A percentile compares a stretch with the other conserved stretches of the same genome.
phyloP scores from a whole-genome alignment of 2,888 invertebrate species.

The Cephus nigrinus region DNA sequence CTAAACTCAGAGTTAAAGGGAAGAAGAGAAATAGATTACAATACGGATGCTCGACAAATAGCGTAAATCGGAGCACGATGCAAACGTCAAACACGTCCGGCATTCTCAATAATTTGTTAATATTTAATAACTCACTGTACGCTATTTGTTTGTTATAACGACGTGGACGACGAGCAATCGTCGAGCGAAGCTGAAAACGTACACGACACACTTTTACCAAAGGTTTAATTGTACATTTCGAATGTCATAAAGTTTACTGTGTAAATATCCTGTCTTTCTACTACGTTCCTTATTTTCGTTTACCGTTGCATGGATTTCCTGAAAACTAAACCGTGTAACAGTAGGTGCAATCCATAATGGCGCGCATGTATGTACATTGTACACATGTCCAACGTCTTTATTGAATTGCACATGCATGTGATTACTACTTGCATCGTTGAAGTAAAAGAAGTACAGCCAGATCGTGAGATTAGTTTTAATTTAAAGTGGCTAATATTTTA shows the following conservation, averaged over 20 bases:
- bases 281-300: neutral
- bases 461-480: no score
- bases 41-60: neutral
- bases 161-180: constrained; percentile 79
- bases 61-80: constrained; percentile 1
- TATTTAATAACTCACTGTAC: constrained; percentile 42
- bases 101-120: constrained; percentile 2
- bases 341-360: neutral
- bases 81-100: constrained; percentile 5
- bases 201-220: constrained; percentile 29
- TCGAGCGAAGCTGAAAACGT: constrained; percentile 77
- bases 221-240: neutral
- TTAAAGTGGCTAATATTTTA: no score
- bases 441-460: no score
- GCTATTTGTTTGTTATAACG: constrained; percentile 70
- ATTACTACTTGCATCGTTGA: no score
- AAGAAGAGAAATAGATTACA: neutral
- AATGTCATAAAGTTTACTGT: neutral
- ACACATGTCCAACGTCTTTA: no score
- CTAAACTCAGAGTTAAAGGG: neutral
- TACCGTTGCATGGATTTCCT: neutral
- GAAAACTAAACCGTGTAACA: neutral
- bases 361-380: no score
- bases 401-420: no score
- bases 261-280: neutral